These are phyloP conservation scores for Mercenaria mercenaria DNA, from an alignment of 1,140 invertebrate genomes.

Conservation along the genomic window DNA sequence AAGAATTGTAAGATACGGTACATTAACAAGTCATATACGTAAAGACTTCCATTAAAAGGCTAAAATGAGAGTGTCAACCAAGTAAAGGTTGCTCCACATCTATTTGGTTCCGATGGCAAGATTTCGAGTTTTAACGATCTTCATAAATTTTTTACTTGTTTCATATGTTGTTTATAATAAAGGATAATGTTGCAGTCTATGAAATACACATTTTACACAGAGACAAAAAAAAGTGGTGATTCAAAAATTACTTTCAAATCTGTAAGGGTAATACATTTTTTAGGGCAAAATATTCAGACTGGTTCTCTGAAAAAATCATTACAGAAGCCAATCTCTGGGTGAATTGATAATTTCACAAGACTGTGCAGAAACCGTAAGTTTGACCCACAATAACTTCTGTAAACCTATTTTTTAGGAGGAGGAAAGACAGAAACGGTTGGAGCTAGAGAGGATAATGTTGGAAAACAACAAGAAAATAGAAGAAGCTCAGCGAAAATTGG, in stretches of 20 bases:
- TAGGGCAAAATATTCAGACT: too few relatives aligned
- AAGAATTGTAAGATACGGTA: background rate
- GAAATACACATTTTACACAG: background rate
- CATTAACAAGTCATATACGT: too few relatives aligned
- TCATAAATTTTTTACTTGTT: too few relatives aligned
- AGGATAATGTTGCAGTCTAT: background rate
- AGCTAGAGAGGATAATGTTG: conserved; percentile 97
- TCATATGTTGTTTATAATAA: too few relatives aligned
- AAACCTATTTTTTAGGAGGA: conserved; percentile 92
- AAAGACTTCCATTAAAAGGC: too few relatives aligned
- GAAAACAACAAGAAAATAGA: conserved; percentile 99
- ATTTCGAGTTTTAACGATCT: too few relatives aligned
- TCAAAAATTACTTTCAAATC: too few relatives aligned
- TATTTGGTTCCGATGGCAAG: too few relatives aligned
- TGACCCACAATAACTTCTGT: background rate
- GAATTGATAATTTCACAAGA: background rate
- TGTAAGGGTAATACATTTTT: too few relatives aligned
- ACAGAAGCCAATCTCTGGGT: background rate
- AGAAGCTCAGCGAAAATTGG: conserved; percentile 98
- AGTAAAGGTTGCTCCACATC: too few relatives aligned
- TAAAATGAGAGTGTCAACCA: too few relatives aligned
- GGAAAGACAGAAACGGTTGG: conserved; percentile 97
- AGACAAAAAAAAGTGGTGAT: background rate
- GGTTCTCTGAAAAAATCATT: too few relatives aligned
- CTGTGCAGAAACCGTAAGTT: background rate